phyloP scores from a whole-genome alignment of 2,888 invertebrate genomes.

The Drosophila pseudotakahashii region DNA sequence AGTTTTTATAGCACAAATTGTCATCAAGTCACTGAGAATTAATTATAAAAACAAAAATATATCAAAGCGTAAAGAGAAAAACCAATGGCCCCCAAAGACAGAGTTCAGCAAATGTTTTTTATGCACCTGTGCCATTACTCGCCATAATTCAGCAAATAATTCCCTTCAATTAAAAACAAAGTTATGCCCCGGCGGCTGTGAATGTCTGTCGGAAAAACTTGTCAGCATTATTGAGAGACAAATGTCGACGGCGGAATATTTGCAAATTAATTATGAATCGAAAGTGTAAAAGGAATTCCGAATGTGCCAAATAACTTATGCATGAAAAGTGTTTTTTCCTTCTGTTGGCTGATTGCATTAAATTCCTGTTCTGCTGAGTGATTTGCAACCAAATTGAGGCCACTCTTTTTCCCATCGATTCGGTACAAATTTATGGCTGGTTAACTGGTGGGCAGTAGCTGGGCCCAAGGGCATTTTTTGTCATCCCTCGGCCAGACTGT shows the following conservation, averaged over 20 bases:
- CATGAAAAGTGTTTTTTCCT: conserved; percentile 29
- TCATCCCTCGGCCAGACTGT: conserved; percentile 48
- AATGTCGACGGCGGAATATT: conserved; percentile 33
- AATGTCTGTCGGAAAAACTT: conserved; percentile 38
- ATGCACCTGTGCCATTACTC: conserved; percentile 15
- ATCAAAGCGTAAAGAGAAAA: conserved; percentile 7
- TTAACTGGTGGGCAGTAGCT: conserved; percentile 9
- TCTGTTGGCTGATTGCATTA: too few species aligned
- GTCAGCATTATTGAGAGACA: conserved; percentile 32
- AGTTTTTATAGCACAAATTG: conserved; percentile 23
- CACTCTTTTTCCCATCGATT: conserved; percentile 35
- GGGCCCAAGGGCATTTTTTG: conserved; percentile 14
- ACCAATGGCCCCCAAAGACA: conserved; percentile 21
- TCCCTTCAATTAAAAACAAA: conserved; percentile 42
- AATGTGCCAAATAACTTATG: conserved; percentile 44
- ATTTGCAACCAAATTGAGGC: conserved; percentile 16
- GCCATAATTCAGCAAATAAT: conserved; percentile 39
- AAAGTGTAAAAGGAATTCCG: conserved; percentile 21
- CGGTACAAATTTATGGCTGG: conserved; percentile 51
- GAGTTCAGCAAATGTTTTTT: conserved; percentile 32
- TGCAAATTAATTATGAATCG: conserved; percentile 41
- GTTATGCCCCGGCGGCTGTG: conserved; percentile 37
- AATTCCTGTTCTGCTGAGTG: conserved; percentile 10
- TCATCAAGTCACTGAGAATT: conserved; percentile 25
- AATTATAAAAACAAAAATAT: conserved; percentile 12